A percentile compares a stretch with the other conserved stretches of the same genome.
Conservation (phyloP, 2,113 vertebrate species). For the Aramus guarauna region DNA sequence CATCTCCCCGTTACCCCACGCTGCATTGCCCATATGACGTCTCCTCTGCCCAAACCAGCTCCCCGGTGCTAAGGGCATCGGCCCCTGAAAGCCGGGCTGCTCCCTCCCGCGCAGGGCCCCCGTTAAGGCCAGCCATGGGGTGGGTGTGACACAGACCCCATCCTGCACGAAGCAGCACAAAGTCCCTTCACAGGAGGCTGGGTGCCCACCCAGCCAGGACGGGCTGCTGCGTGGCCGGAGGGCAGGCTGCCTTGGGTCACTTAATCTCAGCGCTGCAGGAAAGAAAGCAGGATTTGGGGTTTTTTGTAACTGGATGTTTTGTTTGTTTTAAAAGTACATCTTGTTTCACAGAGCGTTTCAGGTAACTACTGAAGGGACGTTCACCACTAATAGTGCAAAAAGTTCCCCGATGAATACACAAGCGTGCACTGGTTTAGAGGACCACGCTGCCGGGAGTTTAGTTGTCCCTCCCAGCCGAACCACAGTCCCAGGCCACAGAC, state of each 20-base stretch:
- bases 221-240: background rate
- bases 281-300: background rate
- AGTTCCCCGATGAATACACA: background rate
- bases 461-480: background rate
- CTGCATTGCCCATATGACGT: too few relatives aligned
- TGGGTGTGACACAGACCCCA: background rate
- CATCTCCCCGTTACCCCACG: background rate
- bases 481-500: background rate
- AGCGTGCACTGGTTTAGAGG: fast-evolving
- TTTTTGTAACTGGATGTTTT: background rate
- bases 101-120: background rate
- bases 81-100: background rate
- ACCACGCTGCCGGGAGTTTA: background rate
- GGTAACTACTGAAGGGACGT: background rate
- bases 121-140: background rate
- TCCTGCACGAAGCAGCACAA: background rate
- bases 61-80: background rate
- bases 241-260: background rate
- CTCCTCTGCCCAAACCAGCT: background rate
- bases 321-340: background rate
- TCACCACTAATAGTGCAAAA: background rate
- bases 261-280: fast-evolving
- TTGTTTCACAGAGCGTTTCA: background rate
- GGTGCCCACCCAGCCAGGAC: background rate
- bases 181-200: background rate